Evolutionary conservation across 2,797 vertebrate genomes (phyloP), one percentile per base, ranked within the genome.

Genomic region (Arctocebus calabarensis): DNA sequence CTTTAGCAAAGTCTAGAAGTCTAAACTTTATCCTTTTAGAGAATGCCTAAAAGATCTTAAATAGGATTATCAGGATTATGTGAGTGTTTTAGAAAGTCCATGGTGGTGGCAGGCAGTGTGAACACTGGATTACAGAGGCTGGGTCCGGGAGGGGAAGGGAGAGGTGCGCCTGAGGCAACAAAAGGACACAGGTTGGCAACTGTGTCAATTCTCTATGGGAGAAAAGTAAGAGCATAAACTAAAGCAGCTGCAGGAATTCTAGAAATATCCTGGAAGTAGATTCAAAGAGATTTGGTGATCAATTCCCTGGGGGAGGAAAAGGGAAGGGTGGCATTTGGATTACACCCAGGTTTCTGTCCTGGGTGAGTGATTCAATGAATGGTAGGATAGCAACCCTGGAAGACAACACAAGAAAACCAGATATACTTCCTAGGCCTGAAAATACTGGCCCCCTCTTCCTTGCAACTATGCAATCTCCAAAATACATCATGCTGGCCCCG

Each of bases 21-120:
- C 48, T 55, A 75, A 71, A 88, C 55, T 79, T 90, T 32, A 88
- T 79, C 86, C 55, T 94, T 92, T 78, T 19, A 68, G 43, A 10
- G 17, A 66, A 94, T 83, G 43, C 70, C 55, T 82, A 48, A 79
- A 84, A 81, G 79, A 87, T 64, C 78, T 85, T 93, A 75, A 84
- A 48, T 79, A 79, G 64, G 59, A 45, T 90, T 68, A 29, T 59
- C 70, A 48, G 78, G 77, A 90, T 94, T 73, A 32, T 12, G 29
- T 6, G 25, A 66, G n/a, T 68, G 32, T 88, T 73, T 94, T 9
- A 45, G 83, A 84, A 90, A 83, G 73, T 40, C 62, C 59, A 17
- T 29, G 9, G 23, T 19, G 37, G 57, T 23, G 23, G 20, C 68
- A 29, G 40, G 20, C 68, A 29, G 40, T 14, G 9, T 78, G 77